Percentiles rank a stretch among this genome's conserved stretches.
phyloP scores from a whole-genome alignment of 2,888 invertebrate species.

The Heliconius erato region DNA sequence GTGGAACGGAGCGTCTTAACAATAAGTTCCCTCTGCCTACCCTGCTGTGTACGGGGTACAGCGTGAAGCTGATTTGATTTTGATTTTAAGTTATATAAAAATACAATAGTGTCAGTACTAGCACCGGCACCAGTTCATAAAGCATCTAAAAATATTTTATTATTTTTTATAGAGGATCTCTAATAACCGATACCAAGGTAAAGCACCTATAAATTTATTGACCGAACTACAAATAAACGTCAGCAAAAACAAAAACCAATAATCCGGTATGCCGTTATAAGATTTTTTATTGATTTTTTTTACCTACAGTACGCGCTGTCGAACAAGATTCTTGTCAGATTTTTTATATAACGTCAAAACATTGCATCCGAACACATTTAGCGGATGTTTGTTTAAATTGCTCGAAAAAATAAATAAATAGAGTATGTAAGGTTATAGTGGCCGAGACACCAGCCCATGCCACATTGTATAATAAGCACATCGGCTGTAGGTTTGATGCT shows the following conservation, averaged over 20 bases:
- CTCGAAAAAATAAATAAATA: constrained; percentile 18
- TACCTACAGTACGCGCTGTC: constrained; percentile 26
- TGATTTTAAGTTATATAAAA: no score
- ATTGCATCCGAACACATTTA: constrained; percentile 25
- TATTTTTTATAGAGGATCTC: constrained; percentile 3
- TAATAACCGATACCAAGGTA: neutral
- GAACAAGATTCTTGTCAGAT: constrained; percentile 29
- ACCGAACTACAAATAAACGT: constrained; percentile 19
- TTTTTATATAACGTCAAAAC: constrained; percentile 38
- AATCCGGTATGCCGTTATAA: constrained; percentile 30
- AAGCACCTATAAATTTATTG: constrained; percentile 22
- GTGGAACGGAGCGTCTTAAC: no score
- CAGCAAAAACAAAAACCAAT: constrained; percentile 23
- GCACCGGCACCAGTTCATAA: neutral
- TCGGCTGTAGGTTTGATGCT: neutral
- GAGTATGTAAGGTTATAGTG: neutral
- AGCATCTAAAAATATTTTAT: neutral
- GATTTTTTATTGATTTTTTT: constrained; percentile 10
- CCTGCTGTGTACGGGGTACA: no score
- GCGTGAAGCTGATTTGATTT: no score
- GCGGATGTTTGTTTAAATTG: constrained; percentile 22
- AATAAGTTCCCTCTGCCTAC: no score
- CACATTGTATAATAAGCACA: neutral
- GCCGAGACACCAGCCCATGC: neutral
- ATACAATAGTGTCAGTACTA: no score